A percentile compares a stretch with the other conserved stretches of the same genome.
These are phyloP conservation scores for Microtus oregoni DNA, from an alignment of 2,113 vertebrate genomes.

Conservation along the genomic window DNA sequence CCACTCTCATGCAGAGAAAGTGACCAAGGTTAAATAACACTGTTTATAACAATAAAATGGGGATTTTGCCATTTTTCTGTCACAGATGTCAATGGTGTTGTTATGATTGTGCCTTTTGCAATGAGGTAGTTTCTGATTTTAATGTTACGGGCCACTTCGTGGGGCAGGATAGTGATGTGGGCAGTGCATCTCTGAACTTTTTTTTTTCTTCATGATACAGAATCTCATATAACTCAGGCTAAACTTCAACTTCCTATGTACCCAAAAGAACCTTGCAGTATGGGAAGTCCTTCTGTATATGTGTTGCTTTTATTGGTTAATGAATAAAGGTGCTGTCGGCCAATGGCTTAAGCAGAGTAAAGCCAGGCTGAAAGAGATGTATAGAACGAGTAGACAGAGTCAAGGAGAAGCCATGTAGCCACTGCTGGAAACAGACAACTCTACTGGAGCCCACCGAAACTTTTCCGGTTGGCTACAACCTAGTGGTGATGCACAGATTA, in stretches of 20 bases:
- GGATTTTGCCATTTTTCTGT: background rate
- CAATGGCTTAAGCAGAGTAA: too few species aligned
- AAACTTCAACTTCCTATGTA: background rate
- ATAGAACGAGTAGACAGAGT: too few species aligned
- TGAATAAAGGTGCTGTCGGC: too few species aligned
- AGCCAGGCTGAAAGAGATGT: too few species aligned
- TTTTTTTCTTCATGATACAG: background rate
- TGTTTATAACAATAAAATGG: too few species aligned
- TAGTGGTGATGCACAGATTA: too few species aligned
- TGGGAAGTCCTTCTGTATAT: too few species aligned
- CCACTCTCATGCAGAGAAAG: background rate
- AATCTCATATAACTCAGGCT: background rate
- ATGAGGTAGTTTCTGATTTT: conserved; percentile 81
- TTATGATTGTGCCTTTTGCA: background rate
- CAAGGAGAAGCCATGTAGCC: too few species aligned
- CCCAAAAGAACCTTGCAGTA: background rate
- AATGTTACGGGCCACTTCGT: conserved; percentile 69
- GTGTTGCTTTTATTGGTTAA: too few species aligned
- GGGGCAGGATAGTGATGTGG: conserved; percentile 71
- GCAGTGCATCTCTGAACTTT: conserved; percentile 82
- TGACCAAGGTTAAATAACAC: background rate
- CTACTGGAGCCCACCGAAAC: too few species aligned
- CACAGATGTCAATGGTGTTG: background rate
- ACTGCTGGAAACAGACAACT: too few species aligned
- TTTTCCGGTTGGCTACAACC: too few species aligned